A percentile compares a stretch with the other conserved stretches of the same genome.
Conservation (phyloP, 1,140 invertebrate genomes). For the Apis cerana region DNA sequence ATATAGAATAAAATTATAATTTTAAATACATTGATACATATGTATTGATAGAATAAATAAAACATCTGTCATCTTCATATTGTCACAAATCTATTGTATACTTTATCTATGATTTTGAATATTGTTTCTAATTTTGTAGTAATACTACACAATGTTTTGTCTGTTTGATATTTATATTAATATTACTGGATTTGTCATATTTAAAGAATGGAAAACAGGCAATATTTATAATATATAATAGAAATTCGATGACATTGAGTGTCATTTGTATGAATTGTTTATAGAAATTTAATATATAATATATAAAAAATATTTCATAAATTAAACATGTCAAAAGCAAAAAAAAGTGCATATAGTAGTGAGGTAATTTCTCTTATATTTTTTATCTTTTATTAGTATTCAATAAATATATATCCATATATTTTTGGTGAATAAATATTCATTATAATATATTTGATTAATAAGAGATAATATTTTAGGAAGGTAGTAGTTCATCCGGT, state of each 20-base stretch:
- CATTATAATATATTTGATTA: background rate
- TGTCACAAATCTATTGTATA: no score
- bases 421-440: no score
- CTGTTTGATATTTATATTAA: background rate
- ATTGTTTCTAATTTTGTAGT: no score
- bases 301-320: background rate
- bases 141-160: background rate
- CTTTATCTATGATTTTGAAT: no score
- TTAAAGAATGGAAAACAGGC: no score
- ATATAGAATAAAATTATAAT: no score
- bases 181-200: background rate
- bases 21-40: no score
- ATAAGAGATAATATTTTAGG: conserved; percentile 38
- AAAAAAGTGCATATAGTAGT: conserved; percentile 21
- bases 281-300: background rate
- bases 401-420: background rate
- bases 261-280: background rate
- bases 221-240: background rate
- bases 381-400: background rate
- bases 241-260: background rate
- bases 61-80: no score
- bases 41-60: no score
- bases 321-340: conserved; percentile 54
- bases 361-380: conserved; percentile 37
- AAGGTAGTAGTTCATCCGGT: conserved; percentile 48